A percentile compares a stretch with the other conserved stretches of the same genome.
Conservation (phyloP, 2,113 vertebrate species). For the Bothrops jararaca region DNA sequence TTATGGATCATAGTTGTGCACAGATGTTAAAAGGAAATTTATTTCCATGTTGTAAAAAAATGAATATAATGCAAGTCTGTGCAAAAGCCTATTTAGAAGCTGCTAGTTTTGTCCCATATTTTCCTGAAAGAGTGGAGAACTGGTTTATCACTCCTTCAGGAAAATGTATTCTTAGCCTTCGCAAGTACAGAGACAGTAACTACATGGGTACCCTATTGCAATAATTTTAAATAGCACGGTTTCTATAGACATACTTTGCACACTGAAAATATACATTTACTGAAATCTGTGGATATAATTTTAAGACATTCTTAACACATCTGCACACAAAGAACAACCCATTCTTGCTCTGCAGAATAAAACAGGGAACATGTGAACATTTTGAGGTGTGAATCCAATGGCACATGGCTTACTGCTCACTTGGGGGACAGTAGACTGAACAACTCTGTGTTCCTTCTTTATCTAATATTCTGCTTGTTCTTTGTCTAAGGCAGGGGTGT, state of each 20-base stretch:
- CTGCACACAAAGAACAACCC: not conserved
- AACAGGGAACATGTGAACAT: not conserved
- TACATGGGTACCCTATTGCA: not conserved
- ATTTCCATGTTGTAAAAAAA: constrained; percentile 25
- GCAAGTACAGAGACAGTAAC: not conserved
- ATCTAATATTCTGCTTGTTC: not conserved
- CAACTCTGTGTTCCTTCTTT: not conserved
- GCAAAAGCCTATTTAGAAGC: not conserved
- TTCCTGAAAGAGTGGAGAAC: not conserved
- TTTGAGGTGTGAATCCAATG: not conserved
- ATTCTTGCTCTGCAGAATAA: not conserved
- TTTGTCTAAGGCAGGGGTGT: not conserved
- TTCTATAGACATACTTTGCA: not conserved
- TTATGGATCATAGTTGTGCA: constrained; percentile 50
- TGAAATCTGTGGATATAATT: not conserved
- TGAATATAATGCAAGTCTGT: not conserved
- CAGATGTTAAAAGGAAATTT: constrained; percentile 40
- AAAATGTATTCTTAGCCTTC: not conserved
- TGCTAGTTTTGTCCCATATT: not conserved
- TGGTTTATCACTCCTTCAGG: not conserved
- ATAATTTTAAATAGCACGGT: not conserved
- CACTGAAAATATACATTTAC: not conserved
- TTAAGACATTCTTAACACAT: not conserved
- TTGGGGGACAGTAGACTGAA: not conserved
- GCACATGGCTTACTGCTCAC: not conserved